Evolutionary conservation across 2,797 vertebrate genomes (phyloP), one percentile per base, ranked within the genome.

Genomic region (Vespertilio murinus): DNA sequence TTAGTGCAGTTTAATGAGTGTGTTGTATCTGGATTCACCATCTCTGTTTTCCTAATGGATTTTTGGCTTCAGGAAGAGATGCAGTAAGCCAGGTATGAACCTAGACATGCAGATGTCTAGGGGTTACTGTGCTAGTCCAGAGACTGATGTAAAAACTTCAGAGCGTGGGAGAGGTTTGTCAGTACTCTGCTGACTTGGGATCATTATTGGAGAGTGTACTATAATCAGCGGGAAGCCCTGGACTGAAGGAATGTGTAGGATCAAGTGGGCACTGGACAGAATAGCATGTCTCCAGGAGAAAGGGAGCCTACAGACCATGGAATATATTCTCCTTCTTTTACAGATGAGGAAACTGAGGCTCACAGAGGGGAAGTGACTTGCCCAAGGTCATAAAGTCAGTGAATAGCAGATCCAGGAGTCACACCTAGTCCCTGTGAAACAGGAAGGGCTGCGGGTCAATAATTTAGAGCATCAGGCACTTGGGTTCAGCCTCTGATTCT

Each of bases 21-120:
- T 56, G 47, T 40, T 77, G 12, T 69, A 45, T 90, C 84, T 81
- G 73, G 28, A 93, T 95, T 96, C 65, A 71, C 49, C 23, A 7
- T 75, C 42, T 94, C 45, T 74, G n/a, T 71, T 80, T n/a, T 91
- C 23, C 73, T 87, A 83, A 77, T 80, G 38, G 69, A 28, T 81
- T 93, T 90, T 90, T 94, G 96, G 84, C 87, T 88, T 87, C 8
- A 71, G 77, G 56, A 95, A 69, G 70, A 93, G 64, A 77, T 61
- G 6, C 33, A 77, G 52, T 47, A 73, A 90, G 81, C n/a, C 61
- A 85, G 56, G 64, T 33, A 91, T 70, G 52, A 95, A 84, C 28
- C 87, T 73, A 56, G 94, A 82, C 91, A 85, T 30, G 64, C 20
- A 52, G 54, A 45, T 16, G 52, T 47, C 17, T 59, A 28, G 38